Conservation (phyloP, 1,140 invertebrate species). For the Acromyrmex heyeri region DNA sequence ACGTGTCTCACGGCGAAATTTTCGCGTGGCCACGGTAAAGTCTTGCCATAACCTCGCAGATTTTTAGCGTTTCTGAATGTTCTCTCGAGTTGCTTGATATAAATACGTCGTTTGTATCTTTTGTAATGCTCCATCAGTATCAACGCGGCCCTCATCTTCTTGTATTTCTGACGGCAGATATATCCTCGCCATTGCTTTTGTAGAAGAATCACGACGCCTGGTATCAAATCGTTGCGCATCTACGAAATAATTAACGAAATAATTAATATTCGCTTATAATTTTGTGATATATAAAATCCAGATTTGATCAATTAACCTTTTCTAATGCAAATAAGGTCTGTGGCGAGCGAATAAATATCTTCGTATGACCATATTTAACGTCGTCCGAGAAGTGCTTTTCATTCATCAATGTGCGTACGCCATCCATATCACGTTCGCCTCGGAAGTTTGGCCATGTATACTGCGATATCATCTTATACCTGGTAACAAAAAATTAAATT, state of each 20-base stretch:
- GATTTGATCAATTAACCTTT: constrained; percentile 85
- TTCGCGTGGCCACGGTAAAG: constrained; percentile 93
- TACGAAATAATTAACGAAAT: constrained; percentile 69
- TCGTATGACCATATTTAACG: constrained; percentile 97
- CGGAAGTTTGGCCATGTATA: constrained; percentile 98
- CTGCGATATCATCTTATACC: constrained; percentile 98
- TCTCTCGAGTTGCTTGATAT: constrained; percentile 90
- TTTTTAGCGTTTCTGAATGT: constrained; percentile 89
- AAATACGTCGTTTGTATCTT: constrained; percentile 93
- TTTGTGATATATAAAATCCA: not conserved
- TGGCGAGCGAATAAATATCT: constrained; percentile 97
- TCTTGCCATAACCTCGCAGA: constrained; percentile 92
- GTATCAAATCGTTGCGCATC: constrained; percentile 93
- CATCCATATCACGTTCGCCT: constrained; percentile 92
- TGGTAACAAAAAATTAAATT: constrained; percentile 82
- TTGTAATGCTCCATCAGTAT: constrained; percentile 94
- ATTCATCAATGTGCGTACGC: constrained; percentile 93
- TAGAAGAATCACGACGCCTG: constrained; percentile 95
- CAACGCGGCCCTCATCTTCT: constrained; percentile 94
- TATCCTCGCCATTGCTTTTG: constrained; percentile 97
- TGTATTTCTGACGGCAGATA: constrained; percentile 92
- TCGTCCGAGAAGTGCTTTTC: constrained; percentile 93
- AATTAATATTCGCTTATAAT: constrained; percentile 22
- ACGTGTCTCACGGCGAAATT: constrained; percentile 89
- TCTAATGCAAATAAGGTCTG: constrained; percentile 96